Base-by-base conservation (phyloP, 2,888 invertebrate genomes). In the Dasypolia templi region DNA sequence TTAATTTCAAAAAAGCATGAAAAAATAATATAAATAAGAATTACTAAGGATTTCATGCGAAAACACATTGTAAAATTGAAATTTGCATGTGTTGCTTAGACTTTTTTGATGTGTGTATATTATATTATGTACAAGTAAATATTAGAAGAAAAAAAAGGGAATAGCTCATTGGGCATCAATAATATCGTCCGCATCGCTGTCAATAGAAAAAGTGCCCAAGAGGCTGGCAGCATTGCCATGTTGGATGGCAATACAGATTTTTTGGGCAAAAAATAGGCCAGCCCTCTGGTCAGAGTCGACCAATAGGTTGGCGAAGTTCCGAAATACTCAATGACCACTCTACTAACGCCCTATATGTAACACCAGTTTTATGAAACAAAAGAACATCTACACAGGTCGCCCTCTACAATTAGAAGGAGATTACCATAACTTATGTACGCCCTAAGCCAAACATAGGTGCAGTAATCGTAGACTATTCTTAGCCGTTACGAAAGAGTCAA, bases 351-450 rank as follows among this genome's bases (percentile, higher is more conserved):
- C 58, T 22, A 62, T 32, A 72, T 62, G 19, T 59, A 56, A 79
- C 53, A 68, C 49, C 32, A 53, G 7, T 55, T 79, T 58, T 55
- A 59, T 66, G 19, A 42, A 65, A 69, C 62, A 72, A 35, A 71
- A 67, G 29, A 70, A 75, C 55, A 68, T 26, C 17, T 39, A 71
- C 29, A 17, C 71, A 73, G 71, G 70, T 83, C 71, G 66, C 44
- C 58, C 49, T 58, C 69, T 75, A 22, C 70, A 77, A 86, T 85
- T 84, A 83, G 53, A 56, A 46, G 51, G 46, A 66, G 66, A 82
- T 85, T 86, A 72, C 35, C 77, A 84, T 84, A 86, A 86, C 70
- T 62, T 71, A 83, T 86, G 81, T 67, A 84, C 86, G 79, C 84
- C 86, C 64, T 44, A 39, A 44, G 63, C 46, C 42, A 65, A 79